A percentile compares a stretch with the other conserved stretches of the same genome.
Conservation (phyloP, 1,140 invertebrate genomes). For the Rhopalosiphum maidis region DNA sequence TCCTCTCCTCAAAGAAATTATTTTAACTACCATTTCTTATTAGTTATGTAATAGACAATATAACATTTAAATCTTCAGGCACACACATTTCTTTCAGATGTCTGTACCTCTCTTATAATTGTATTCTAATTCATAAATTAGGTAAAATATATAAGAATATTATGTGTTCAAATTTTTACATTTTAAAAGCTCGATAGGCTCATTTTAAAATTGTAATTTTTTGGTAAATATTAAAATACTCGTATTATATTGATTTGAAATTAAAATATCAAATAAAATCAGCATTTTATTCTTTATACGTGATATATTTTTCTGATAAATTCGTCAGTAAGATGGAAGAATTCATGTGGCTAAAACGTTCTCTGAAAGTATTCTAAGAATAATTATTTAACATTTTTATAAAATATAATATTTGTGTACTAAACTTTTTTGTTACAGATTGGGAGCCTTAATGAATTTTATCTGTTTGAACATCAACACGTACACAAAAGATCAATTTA, state of each 20-base stretch:
- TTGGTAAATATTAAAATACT: neutral
- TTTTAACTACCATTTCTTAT: neutral
- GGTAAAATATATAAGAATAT: neutral
- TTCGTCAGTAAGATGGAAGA: neutral
- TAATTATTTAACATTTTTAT: neutral
- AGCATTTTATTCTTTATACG: neutral
- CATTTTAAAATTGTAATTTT: neutral
- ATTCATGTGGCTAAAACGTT: neutral
- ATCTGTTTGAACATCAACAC: conserved; percentile 46
- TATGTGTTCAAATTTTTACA: neutral
- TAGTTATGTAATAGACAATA: neutral
- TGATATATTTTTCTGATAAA: neutral
- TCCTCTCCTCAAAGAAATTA: too few relatives aligned
- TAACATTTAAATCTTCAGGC: neutral
- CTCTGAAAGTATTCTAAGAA: neutral
- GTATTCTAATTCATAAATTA: neutral
- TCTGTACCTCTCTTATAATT: neutral
- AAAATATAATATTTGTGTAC: neutral
- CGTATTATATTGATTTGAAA: neutral
- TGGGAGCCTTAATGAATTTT: conserved; percentile 41
- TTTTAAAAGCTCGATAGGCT: neutral
- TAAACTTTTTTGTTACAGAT: conserved; percentile 8
- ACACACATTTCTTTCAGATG: neutral
- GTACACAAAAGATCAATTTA: conserved; percentile 42
- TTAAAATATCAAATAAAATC: neutral